A percentile compares a stretch with the other conserved stretches of the same genome.
Evolutionary conservation across 2,888 invertebrate species (phyloP).

Genomic region (Oscheius sp.): DNA sequence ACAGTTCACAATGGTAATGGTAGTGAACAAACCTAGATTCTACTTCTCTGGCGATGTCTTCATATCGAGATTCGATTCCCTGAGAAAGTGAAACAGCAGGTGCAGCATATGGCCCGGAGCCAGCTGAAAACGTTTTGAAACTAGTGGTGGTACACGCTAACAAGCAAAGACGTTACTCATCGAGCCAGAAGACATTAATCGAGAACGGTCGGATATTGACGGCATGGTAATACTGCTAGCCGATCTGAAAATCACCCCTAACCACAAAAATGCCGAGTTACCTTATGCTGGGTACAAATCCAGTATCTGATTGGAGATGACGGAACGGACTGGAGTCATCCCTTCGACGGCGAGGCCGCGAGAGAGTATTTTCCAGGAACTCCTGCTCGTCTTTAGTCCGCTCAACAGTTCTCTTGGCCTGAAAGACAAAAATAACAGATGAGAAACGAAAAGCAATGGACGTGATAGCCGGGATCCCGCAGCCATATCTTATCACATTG

Average conservation of each 20-base stretch:
- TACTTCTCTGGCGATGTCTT: slow-evolving; percentile 61
- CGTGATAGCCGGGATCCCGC: neutral
- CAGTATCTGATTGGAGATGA: slow-evolving; percentile 58
- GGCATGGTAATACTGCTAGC: slow-evolving; percentile 43
- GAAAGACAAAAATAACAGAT: slow-evolving; percentile 33
- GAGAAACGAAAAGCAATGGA: neutral
- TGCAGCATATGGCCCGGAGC: slow-evolving; percentile 69
- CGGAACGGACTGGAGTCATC: slow-evolving; percentile 60
- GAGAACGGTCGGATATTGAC: slow-evolving; percentile 43
- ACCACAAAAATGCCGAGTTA: slow-evolving; percentile 1
- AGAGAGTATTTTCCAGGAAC: slow-evolving; percentile 59
- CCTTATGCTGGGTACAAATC: slow-evolving; percentile 53
- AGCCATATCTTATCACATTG: slow-evolving; percentile 18
- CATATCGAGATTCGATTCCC: slow-evolving; percentile 69
- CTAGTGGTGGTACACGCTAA: slow-evolving; percentile 4
- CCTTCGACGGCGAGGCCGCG: slow-evolving; percentile 51
- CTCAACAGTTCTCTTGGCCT: slow-evolving; percentile 66
- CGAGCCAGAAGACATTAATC: slow-evolving; percentile 44
- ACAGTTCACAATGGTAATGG: neutral
- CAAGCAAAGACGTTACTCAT: slow-evolving; percentile 46
- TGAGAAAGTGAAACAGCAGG: slow-evolving; percentile 65
- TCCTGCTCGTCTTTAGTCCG: slow-evolving; percentile 64
- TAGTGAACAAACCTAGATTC: slow-evolving; percentile 50
- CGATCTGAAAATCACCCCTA: slow-evolving; percentile 39
- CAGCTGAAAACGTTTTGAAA: slow-evolving; percentile 38